Evolutionary conservation across 35 echinoderm and acorn worm species (phyloP).

Genomic region (Ptychodera flava): DNA sequence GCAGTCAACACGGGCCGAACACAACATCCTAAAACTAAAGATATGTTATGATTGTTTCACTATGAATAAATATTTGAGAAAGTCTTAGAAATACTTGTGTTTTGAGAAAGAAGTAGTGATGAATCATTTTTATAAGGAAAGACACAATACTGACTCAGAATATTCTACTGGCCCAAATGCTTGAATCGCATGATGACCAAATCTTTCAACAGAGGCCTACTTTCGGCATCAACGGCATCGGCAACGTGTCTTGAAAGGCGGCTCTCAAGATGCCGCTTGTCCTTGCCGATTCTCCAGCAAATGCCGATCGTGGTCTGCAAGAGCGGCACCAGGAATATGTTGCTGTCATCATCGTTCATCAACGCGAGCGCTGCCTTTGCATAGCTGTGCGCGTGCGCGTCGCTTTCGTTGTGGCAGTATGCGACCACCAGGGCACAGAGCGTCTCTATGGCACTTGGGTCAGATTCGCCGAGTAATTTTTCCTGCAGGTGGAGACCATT

Average conservation of each 20-base stretch:
- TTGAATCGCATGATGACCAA: conserved; percentile 40
- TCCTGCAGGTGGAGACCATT: conserved; percentile 90
- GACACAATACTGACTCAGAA: no score
- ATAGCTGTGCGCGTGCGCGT: conserved; percentile 68
- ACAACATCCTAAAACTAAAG: no score
- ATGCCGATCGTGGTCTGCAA: conserved; percentile 84
- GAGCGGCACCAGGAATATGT: conserved; percentile 72
- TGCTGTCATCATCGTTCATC: conserved; percentile 69
- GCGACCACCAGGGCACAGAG: conserved; percentile 84
- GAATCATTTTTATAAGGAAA: no score
- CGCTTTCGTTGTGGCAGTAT: conserved; percentile 61
- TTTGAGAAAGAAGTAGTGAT: no score
- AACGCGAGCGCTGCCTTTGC: conserved; percentile 67
- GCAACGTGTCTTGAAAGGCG: conserved; percentile 52
- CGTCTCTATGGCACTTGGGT: conserved; percentile 61
- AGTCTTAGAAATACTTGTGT: no score
- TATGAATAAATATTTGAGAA: no score
- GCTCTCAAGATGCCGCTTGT: conserved; percentile 79
- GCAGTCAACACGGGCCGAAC: no score
- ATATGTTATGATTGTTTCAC: no score
- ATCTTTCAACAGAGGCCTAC: conserved; percentile 86
- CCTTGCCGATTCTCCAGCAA: conserved; percentile 73
- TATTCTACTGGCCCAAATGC: neutral
- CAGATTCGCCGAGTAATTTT: conserved; percentile 73
- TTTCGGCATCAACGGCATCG: conserved; percentile 34